Evolutionary conservation across 2,888 invertebrate genomes (phyloP), one percentile per base, ranked within the genome.

Genomic region (Tineola bisselliella): DNA sequence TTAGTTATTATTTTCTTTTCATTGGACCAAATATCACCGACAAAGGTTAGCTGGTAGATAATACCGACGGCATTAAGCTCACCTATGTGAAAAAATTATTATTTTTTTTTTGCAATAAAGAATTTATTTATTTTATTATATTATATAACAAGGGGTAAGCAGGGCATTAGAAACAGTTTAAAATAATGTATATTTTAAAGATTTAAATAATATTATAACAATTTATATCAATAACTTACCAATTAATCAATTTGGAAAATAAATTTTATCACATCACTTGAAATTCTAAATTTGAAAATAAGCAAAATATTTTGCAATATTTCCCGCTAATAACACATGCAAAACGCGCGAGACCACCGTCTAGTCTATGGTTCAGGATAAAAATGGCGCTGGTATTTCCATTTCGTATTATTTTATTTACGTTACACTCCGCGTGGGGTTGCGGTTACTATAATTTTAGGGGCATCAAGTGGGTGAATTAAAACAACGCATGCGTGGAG

Each of bases 401-500:
- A 66, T 56, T 56, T 56, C 13, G 30, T 56, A 56, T n/a, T n/a
- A 25, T 4, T 73, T 75, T 81, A 82, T 83, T 83, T 83, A 79
- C 78, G 79, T 71, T 73, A 67, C 73, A 72, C 79, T 79, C 76
- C 70, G 86, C 84, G 83, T 86, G 86, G 84, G 86, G 86, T 81
- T 75, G 77, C 69, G 67, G 71, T 69, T 67, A 43, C 73, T 76
- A 73, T 82, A 81, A 84, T 83, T 84, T 25, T 81, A 43, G 69
- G 81, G 78, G 77, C 77, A 78, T 76, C 81, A 79, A 83, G 83
- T 81, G 76, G 71, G 68, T 74, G 73, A 72, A 84, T 81, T 86
- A 81, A 74, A 70, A 66, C 75, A 77, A 81, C 83, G 84, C 86
- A 86, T 84, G 86, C 86, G 84, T 81, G 83, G 82, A 83, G 82